A percentile compares a stretch with the other conserved stretches of the same genome.
These are phyloP conservation scores for Sebastes hubbsi DNA, from an alignment of 2,797 vertebrate genomes.

Conservation along the genomic window DNA sequence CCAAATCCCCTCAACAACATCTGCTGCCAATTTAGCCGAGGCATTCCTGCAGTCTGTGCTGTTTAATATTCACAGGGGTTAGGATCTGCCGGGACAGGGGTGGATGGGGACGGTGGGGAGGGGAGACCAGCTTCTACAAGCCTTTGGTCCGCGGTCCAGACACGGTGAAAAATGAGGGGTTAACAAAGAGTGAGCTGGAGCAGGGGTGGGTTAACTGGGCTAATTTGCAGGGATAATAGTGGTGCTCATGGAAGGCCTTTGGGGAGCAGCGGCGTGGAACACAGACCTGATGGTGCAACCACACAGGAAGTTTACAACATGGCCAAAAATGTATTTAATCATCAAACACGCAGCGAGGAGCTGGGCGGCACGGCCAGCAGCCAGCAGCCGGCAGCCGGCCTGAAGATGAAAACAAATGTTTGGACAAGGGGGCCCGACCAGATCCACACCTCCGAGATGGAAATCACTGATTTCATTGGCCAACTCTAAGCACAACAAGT, in stretches of 20 bases:
- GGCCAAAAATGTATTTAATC: slow-evolving; percentile 81
- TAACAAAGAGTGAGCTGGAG: slow-evolving; percentile 76
- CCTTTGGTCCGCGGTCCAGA: slow-evolving; percentile 70
- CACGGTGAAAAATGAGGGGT: slow-evolving; percentile 81
- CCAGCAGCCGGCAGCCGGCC: slow-evolving; percentile 58
- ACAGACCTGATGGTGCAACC: slow-evolving; percentile 74
- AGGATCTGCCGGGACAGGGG: slow-evolving; percentile 73
- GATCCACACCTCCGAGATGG: slow-evolving; percentile 47
- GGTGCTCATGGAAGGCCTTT: slow-evolving; percentile 72
- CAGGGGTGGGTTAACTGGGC: slow-evolving; percentile 75
- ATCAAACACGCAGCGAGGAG: slow-evolving; percentile 70
- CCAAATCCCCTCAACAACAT: slow-evolving; percentile 79
- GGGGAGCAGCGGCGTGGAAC: slow-evolving; percentile 68
- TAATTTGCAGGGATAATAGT: slow-evolving; percentile 83
- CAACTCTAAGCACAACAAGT: slow-evolving; percentile 37
- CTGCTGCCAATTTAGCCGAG: slow-evolving; percentile 83
- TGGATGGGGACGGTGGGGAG: slow-evolving; percentile 17
- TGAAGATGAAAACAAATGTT: slow-evolving; percentile 79
- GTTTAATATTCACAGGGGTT: slow-evolving; percentile 85
- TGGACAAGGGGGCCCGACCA: slow-evolving; percentile 52
- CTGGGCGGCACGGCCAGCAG: slow-evolving; percentile 64
- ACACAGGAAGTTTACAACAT: slow-evolving; percentile 84
- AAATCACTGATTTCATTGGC: slow-evolving; percentile 41
- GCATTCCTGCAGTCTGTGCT: slow-evolving; percentile 81
- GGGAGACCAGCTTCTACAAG: slow-evolving; percentile 9